Percentiles rank a stretch among this genome's conserved stretches.
These are phyloP conservation scores for Tenthredo amoena DNA, from an alignment of 2,888 invertebrate species.

Conservation along the genomic window DNA sequence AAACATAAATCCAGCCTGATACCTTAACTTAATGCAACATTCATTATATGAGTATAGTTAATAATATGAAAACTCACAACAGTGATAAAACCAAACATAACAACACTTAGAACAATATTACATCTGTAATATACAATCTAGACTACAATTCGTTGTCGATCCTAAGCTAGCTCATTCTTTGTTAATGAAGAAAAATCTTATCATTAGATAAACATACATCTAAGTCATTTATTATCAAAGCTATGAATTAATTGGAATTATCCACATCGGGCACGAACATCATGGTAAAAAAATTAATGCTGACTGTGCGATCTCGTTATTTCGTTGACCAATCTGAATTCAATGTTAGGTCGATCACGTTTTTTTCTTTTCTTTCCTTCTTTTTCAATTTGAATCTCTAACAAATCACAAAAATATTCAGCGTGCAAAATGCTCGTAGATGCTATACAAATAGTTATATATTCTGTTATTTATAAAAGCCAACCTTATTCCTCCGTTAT, in stretches of 20 bases:
- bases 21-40: slow-evolving; percentile 15
- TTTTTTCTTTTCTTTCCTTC: not conserved
- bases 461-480: not conserved
- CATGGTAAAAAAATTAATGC: slow-evolving; percentile 6
- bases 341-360: not conserved
- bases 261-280: not conserved
- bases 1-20: not conserved
- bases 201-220: not conserved
- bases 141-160: not conserved
- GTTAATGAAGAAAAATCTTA: not conserved
- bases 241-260: slow-evolving; percentile 29
- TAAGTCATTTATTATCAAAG: slow-evolving; percentile 10
- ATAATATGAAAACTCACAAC: slow-evolving; percentile 21
- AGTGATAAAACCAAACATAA: slow-evolving; percentile 42
- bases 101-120: slow-evolving; percentile 46
- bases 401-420: not conserved
- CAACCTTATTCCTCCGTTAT: not conserved
- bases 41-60: not conserved
- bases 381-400: not conserved
- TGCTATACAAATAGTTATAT: not conserved
- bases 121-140: slow-evolving; percentile 23
- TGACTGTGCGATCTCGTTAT: not conserved
- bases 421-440: not conserved
- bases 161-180: not conserved
- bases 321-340: not conserved